Evolutionary conservation across 2,113 vertebrate genomes (phyloP).

Genomic region (Nycticryphes semicollaris): DNA sequence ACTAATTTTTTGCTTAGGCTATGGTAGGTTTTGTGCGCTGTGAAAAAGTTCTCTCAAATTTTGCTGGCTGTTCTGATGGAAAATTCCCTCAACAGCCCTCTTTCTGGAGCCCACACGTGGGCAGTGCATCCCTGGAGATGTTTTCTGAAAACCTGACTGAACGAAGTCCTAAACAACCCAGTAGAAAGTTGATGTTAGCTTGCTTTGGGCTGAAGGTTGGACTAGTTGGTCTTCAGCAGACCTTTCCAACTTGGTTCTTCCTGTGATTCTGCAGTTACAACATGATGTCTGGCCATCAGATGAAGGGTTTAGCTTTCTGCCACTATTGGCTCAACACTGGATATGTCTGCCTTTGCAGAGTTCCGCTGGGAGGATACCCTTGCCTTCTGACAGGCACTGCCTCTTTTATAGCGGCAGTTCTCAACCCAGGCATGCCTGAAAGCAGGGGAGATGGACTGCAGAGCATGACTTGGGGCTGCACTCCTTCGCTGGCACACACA

Average conservation of each 20-base stretch:
- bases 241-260: neutral
- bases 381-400: neutral
- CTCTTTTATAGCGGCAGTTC: neutral
- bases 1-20: neutral
- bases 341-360: constrained; percentile 53
- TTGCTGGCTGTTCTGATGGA: neutral
- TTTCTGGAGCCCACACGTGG: neutral
- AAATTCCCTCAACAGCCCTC: neutral
- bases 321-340: constrained; percentile 43
- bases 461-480: neutral
- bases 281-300: neutral
- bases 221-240: neutral
- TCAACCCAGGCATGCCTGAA: constrained; percentile 5
- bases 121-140: neutral
- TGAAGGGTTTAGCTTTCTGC: constrained; percentile 17
- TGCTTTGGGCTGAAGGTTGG: neutral
- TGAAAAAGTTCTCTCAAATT: neutral
- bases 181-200: accelerated
- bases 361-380: neutral
- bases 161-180: neutral
- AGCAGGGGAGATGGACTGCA: constrained; percentile 21
- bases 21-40: neutral
- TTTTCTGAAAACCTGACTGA: neutral
- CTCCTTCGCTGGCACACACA: constrained; percentile 31
- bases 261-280: accelerated